Conservation (phyloP, 2,888 invertebrate genomes). For the Melanophora roralis region DNA sequence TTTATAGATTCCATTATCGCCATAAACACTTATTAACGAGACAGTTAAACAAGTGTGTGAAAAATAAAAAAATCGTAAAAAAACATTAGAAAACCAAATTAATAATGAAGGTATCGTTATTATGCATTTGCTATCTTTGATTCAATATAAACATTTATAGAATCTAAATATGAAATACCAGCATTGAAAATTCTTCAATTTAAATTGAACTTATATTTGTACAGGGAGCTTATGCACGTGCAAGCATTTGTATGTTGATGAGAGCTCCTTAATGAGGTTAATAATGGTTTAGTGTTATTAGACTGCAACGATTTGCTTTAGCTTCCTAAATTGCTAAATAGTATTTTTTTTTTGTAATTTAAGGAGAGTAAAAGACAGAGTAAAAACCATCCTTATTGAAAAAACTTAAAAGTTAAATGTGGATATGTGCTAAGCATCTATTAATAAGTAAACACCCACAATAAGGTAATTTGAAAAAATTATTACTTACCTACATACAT, state of each 20-base stretch:
- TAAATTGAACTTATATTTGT: not conserved
- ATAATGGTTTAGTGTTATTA: not conserved
- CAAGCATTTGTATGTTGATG: not conserved
- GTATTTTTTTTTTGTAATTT: too few species aligned
- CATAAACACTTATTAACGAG: constrained; percentile 35
- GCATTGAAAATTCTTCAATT: constrained; percentile 5
- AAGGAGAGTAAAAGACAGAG: too few species aligned
- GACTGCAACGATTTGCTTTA: not conserved
- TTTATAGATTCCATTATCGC: constrained; percentile 41
- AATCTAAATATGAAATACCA: not conserved
- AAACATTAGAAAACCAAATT: not conserved
- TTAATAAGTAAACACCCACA: too few species aligned
- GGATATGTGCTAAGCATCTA: too few species aligned
- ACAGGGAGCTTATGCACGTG: too few species aligned
- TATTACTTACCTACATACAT: too few species aligned
- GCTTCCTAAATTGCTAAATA: too few species aligned
- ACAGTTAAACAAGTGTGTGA: constrained; percentile 32
- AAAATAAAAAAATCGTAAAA: not conserved
- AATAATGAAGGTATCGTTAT: not conserved
- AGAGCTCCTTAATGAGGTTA: not conserved
- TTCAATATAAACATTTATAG: too few species aligned
- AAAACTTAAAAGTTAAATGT: too few species aligned
- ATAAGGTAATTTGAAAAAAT: too few species aligned
- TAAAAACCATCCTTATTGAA: too few species aligned
- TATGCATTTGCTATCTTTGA: too few species aligned